Conservation (phyloP, 2,888 invertebrate genomes). For the Resseliella maxima region DNA sequence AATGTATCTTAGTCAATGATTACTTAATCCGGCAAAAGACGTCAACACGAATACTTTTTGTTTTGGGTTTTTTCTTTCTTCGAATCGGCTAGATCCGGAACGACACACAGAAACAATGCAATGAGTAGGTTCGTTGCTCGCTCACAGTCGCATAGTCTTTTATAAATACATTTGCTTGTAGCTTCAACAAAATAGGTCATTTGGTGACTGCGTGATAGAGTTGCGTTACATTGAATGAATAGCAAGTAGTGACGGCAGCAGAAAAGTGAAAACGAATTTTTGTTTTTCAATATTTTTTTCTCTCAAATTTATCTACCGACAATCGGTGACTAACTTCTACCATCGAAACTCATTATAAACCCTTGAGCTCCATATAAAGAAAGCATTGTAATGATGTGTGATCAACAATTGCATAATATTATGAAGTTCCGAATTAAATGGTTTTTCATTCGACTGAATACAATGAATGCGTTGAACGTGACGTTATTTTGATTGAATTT, state of each 20-base stretch:
- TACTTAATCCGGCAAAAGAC: slow-evolving; percentile 38
- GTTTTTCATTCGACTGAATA: not conserved
- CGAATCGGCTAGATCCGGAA: slow-evolving; percentile 11
- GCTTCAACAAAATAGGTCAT: slow-evolving; percentile 33
- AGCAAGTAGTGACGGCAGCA: slow-evolving; percentile 4
- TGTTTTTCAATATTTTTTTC: not conserved
- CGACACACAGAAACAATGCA: slow-evolving; percentile 30
- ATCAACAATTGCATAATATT: slow-evolving; percentile 23
- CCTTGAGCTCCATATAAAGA: not conserved
- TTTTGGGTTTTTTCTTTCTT: slow-evolving; percentile 33
- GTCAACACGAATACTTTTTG: slow-evolving; percentile 2
- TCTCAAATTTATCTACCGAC: not conserved
- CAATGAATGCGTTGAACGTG: not conserved
- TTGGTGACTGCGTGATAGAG: slow-evolving; percentile 2
- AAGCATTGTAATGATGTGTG: not conserved
- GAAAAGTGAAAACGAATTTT: slow-evolving; percentile 29
- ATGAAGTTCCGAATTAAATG: not conserved
- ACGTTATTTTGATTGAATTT: not conserved
- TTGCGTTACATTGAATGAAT: not conserved
- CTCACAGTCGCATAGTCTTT: not conserved
- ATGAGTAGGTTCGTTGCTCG: slow-evolving; percentile 38
- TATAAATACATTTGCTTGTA: not conserved
- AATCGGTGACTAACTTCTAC: not conserved
- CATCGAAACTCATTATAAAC: not conserved
- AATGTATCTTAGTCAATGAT: slow-evolving; percentile 21